These are phyloP conservation scores for Tenualosa thibaudeaui DNA, from an alignment of 2,797 vertebrate species.

Conservation along the genomic window DNA sequence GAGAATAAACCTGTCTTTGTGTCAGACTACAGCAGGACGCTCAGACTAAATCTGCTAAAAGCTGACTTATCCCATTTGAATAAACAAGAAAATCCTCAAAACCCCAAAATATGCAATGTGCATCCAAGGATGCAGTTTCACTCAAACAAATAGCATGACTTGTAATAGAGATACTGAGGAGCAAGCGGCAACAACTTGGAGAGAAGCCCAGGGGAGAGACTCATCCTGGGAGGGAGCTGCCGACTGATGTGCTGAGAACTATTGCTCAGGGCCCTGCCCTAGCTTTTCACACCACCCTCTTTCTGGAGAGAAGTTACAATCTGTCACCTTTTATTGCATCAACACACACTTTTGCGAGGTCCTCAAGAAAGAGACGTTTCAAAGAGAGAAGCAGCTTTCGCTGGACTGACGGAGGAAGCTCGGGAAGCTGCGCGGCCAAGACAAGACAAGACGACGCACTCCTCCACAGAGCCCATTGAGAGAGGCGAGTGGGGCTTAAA, in stretches of 20 bases:
- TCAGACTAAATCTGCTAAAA: neutral
- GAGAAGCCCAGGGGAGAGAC: neutral
- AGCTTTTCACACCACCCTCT: constrained; percentile 44
- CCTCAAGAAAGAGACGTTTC: constrained; percentile 53
- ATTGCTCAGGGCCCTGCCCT: neutral
- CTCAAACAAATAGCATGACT: neutral
- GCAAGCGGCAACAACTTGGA: neutral
- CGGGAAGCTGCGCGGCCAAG: neutral
- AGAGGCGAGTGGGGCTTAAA: neutral
- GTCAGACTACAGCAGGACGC: neutral
- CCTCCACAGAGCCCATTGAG: neutral
- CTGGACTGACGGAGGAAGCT: constrained; percentile 23
- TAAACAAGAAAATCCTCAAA: neutral
- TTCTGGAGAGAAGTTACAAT: constrained; percentile 49
- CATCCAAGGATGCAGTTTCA: neutral
- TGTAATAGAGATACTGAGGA: neutral
- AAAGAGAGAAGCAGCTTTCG: constrained; percentile 47
- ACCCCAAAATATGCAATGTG: neutral
- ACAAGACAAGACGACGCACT: neutral
- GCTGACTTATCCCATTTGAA: neutral
- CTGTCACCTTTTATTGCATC: constrained; percentile 61
- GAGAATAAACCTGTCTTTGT: constrained; percentile 2
- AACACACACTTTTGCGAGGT: constrained; percentile 43
- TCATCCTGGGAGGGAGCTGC: constrained; percentile 2
- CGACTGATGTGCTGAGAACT: neutral